phyloP scores from a whole-genome alignment of 2,888 invertebrate genomes.

The Nephrotoma guestfalica region DNA sequence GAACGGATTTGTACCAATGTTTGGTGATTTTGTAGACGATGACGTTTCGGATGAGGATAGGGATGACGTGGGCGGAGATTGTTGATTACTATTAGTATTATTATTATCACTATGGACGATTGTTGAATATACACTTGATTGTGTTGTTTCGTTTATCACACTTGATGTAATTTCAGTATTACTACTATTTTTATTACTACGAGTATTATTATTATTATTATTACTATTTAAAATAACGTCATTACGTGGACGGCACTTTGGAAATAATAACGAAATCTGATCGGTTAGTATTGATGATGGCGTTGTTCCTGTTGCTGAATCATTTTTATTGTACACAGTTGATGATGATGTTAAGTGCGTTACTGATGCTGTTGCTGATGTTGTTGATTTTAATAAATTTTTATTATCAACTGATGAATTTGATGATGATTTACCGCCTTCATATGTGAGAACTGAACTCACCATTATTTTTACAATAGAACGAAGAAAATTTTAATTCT shows the following conservation, averaged over 20 bases:
- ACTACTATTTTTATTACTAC: background rate
- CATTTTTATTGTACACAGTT: background rate
- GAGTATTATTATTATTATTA: background rate
- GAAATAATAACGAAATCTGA: conserved; percentile 72
- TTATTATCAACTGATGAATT: conserved; percentile 1
- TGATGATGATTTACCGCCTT: conserved; percentile 3
- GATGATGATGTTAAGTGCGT: background rate
- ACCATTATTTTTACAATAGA: conserved; percentile 3
- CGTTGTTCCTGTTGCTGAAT: background rate
- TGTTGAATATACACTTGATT: conserved; percentile 8
- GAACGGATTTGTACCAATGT: conserved; percentile 31
- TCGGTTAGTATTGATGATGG: conserved; percentile 34
- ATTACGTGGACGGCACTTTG: conserved; percentile 67
- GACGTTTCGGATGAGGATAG: conserved; percentile 30
- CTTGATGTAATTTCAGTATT: conserved; percentile 6
- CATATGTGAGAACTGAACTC: conserved; percentile 3
- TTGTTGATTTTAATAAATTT: background rate
- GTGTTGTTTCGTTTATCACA: background rate
- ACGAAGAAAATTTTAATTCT: background rate
- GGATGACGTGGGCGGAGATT: conserved; percentile 26
- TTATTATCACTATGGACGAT: background rate
- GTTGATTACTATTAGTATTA: conserved; percentile 25
- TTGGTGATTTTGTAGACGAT: conserved; percentile 27
- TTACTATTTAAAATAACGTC: conserved; percentile 39
- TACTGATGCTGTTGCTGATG: background rate